Evolutionary conservation across 2,113 vertebrate species (phyloP).

Genomic region (Acanthisitta chloris): DNA sequence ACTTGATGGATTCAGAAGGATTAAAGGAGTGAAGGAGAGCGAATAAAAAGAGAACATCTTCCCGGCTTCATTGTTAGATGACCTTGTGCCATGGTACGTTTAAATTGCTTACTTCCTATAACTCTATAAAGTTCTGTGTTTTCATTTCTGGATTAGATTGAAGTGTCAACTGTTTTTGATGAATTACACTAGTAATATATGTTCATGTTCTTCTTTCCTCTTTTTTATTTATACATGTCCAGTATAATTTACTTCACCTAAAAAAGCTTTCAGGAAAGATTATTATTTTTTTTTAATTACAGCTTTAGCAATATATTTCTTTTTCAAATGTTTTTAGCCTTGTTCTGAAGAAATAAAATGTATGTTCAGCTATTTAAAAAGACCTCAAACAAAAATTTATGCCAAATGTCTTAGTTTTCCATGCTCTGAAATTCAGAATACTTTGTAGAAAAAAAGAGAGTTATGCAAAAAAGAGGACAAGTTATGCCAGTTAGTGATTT

Average conservation of each 20-base stretch:
- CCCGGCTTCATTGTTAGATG: slow-evolving; percentile 70
- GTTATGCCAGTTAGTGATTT: not conserved
- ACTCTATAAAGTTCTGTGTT: slow-evolving; percentile 84
- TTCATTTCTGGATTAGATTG: slow-evolving; percentile 84
- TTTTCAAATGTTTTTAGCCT: slow-evolving; percentile 46
- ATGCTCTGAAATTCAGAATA: not conserved
- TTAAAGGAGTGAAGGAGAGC: slow-evolving; percentile 43
- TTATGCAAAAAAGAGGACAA: not conserved
- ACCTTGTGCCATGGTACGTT: slow-evolving; percentile 76
- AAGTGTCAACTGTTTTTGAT: slow-evolving; percentile 83
- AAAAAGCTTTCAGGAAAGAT: slow-evolving; percentile 65
- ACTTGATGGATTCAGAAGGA: slow-evolving; percentile 62
- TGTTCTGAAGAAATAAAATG: slow-evolving; percentile 39
- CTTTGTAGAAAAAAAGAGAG: not conserved
- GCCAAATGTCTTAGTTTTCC: not conserved
- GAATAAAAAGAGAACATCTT: slow-evolving; percentile 72
- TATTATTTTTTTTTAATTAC: slow-evolving; percentile 1
- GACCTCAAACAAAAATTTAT: not conserved
- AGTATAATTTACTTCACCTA: slow-evolving; percentile 75
- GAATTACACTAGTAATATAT: slow-evolving; percentile 79
- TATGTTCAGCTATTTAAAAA: not conserved
- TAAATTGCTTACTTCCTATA: slow-evolving; percentile 86
- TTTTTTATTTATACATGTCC: slow-evolving; percentile 78
- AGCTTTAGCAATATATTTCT: slow-evolving; percentile 55
- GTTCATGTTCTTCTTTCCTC: slow-evolving; percentile 78